Base-by-base conservation (phyloP, 2,797 vertebrate species). In the Leptodactylus fallax region DNA sequence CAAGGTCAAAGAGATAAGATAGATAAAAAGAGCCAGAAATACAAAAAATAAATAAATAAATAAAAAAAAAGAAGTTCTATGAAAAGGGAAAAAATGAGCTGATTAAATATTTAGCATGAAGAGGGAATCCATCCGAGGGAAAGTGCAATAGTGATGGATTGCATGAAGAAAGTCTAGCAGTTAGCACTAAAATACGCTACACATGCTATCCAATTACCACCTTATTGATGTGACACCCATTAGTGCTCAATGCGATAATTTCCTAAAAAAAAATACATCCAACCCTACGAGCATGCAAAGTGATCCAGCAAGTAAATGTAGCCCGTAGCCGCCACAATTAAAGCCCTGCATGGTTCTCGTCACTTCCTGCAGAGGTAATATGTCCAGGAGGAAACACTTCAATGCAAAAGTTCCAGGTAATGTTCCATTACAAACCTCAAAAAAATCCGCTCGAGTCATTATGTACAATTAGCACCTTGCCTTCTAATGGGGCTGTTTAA, bases 91-190 rank as follows among this genome's bases (percentile, higher is more conserved):
- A 90, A 85, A 91, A 92, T 93, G 90, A 94, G 91, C 92, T 94
- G 92, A 95, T 96, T 95, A 96, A 96, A 96, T 95, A 95, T 96
- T 95, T 93, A 96, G 90, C 90, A 81, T 92, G 92, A 90, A 81
- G 88, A 94, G 94, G 93, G 92, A 92, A 94, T 94, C 92, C 91
- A 92, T 91, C 90, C 92, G 90, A 91, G 90, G 90, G 85, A 91
- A 93, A 94, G 92, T 93, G 92, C 91, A 90, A 92, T 92, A 95
- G 94, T 93, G 93, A 94, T 90, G 91, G 92, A 93, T 94, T 91
- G 82, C 91, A 89, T 89, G 90, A 92, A 91, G 91, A 90, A 91
- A 93, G 88, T 92, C 92, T 91, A 93, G 93, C 93, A 94, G 95
- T 96, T 93, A 95, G 95, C 94, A 90, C 94, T 95, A 94, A 95